Evolutionary conservation across 2,888 invertebrate genomes (phyloP).

Genomic region (Crocallis elinguaria): DNA sequence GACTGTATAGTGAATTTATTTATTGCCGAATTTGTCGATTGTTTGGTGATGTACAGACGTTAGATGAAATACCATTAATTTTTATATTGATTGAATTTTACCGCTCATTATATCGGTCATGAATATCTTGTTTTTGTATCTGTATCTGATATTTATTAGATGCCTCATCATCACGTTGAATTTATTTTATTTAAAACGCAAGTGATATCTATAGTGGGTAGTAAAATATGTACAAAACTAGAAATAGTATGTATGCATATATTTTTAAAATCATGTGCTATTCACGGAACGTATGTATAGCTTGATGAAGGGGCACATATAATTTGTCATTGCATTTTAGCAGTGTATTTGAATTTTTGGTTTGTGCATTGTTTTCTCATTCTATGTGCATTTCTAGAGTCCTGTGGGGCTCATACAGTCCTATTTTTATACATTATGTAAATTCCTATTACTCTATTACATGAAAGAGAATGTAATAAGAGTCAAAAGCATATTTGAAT

Average conservation of each 20-base stretch:
- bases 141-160: slow-evolving; percentile 72
- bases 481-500: slow-evolving; percentile 73
- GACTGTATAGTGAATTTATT: slow-evolving; percentile 82
- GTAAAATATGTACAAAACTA: slow-evolving; percentile 80
- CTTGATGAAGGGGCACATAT: slow-evolving; percentile 65
- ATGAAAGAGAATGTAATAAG: slow-evolving; percentile 76
- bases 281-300: slow-evolving; percentile 68
- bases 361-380: slow-evolving; percentile 79
- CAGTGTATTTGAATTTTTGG: slow-evolving; percentile 71
- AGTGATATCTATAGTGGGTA: slow-evolving; percentile 77
- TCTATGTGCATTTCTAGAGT: slow-evolving; percentile 79
- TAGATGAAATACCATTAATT: slow-evolving; percentile 70
- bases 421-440: slow-evolving; percentile 85
- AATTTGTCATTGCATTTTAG: slow-evolving; percentile 80
- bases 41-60: slow-evolving; percentile 77
- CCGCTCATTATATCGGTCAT: slow-evolving; percentile 55
- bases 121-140: slow-evolving; percentile 58
- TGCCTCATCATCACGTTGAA: slow-evolving; percentile 57
- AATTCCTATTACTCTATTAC: slow-evolving; percentile 81
- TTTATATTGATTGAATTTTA: slow-evolving; percentile 75
- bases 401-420: slow-evolving; percentile 77
- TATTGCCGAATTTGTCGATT: slow-evolving; percentile 76
- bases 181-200: slow-evolving; percentile 68
- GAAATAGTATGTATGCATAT: slow-evolving; percentile 76
- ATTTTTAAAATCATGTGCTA: slow-evolving; percentile 80